Conservation (phyloP, 1,140 invertebrate genomes). For the Babylonia areolata region DNA sequence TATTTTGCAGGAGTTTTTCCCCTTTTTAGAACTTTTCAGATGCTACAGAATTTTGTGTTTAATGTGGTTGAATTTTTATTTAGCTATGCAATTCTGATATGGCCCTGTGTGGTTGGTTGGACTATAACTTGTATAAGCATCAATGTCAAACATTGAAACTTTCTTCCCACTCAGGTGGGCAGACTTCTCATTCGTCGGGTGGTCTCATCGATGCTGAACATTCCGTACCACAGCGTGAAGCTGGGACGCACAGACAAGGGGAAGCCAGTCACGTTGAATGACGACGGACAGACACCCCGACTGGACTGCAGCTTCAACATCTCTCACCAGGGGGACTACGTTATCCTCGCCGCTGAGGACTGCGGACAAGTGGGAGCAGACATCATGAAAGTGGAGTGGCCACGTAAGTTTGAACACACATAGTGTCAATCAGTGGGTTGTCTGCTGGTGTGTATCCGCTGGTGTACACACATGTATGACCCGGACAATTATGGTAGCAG, state of each 20-base stretch:
- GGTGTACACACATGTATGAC: too few relatives aligned
- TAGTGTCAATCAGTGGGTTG: too few relatives aligned
- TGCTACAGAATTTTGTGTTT: too few relatives aligned
- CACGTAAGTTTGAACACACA: conserved; percentile 69
- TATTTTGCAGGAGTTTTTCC: neutral
- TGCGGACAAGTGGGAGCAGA: conserved; percentile 77
- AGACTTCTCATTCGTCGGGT: conserved; percentile 90
- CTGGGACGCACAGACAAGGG: conserved; percentile 77
- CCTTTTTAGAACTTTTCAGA: neutral
- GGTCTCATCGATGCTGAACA: conserved; percentile 79
- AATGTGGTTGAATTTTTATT: too few relatives aligned
- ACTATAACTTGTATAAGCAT: too few relatives aligned
- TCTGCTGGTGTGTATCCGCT: too few relatives aligned
- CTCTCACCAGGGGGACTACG: conserved; percentile 92
- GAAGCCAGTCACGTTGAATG: conserved; percentile 75
- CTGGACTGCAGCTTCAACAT: conserved; percentile 87
- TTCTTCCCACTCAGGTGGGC: conserved; percentile 82
- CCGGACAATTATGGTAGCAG: too few relatives aligned
- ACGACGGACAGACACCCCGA: neutral
- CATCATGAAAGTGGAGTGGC: conserved; percentile 78
- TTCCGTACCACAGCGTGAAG: conserved; percentile 82
- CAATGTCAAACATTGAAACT: too few relatives aligned
- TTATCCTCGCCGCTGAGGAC: conserved; percentile 85
- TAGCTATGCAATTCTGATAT: neutral
- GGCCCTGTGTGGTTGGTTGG: too few relatives aligned